Evolutionary conservation across 1,140 invertebrate genomes (phyloP).

Genomic region (Argopecten irradians): DNA sequence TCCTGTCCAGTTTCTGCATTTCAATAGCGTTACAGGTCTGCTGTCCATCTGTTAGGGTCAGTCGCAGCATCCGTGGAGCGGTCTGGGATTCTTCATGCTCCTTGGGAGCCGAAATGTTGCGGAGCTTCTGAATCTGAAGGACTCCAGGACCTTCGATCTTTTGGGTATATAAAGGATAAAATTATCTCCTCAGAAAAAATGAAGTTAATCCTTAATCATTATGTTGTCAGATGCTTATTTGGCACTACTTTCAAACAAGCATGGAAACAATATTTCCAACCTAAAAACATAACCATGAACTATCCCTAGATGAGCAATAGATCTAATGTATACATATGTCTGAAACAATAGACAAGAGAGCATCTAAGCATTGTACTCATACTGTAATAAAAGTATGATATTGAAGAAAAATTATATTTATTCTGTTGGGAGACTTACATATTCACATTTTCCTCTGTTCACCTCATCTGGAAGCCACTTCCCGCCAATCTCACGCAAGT

Average conservation of each 20-base stretch:
- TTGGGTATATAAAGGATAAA: background rate
- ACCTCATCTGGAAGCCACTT: conserved; percentile 74
- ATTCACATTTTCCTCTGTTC: conserved; percentile 70
- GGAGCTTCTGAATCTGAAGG: conserved; percentile 90
- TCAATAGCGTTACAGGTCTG: conserved; percentile 87
- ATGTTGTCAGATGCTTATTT: background rate
- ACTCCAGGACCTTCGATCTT: conserved; percentile 84
- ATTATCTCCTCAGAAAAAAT: background rate
- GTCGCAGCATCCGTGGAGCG: conserved; percentile 88
- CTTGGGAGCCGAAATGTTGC: conserved; percentile 93
- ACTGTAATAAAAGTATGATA: too few species aligned
- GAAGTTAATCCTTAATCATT: conserved; percentile 3
- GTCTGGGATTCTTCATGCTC: conserved; percentile 89
- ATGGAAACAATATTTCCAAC: too few species aligned
- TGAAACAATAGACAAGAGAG: too few species aligned
- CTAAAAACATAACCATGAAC: too few species aligned
- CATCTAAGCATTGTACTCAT: too few species aligned
- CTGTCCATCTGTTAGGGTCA: conserved; percentile 91
- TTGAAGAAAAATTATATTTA: too few species aligned
- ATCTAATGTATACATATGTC: too few species aligned
- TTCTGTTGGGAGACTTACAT: too few species aligned
- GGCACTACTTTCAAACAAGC: too few species aligned
- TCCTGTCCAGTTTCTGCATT: conserved; percentile 77
- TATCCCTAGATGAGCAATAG: too few species aligned
- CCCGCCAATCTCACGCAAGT: conserved; percentile 83